Base-by-base conservation (phyloP, 2,888 invertebrate species). In the Sphaerophoria taeniata region DNA sequence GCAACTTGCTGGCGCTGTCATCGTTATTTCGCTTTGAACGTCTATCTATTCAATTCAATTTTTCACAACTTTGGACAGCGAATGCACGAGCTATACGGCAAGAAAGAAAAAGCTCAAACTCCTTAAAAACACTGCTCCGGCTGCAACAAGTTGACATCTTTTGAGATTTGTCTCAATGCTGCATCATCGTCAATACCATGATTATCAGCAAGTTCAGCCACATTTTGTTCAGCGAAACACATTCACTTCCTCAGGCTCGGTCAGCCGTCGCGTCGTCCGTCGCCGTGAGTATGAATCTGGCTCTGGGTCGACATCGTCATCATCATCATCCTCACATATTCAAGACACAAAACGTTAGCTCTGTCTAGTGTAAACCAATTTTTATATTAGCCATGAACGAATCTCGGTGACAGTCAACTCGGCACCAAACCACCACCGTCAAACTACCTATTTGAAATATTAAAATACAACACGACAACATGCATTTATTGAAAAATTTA, bases 391-490 rank as follows among this genome's bases (percentile, higher is more conserved):
- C 75, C 70, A 78, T 74, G 74, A 78, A 58, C 71, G 70, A 78
- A 47, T 67, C 6, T 47, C 63, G 65, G 45, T 51, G 65, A 74
- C 71, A 67, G 74, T 70, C 63, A 53, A 39, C 79, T 31, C 67
- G 71, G 71, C 73, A 63, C 51, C 47, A 49, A 79, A 76, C 24
- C 70, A 47, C 33, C 60, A 61, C 33, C 61, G 31, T 61, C 61
- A 34, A 72, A 63, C 73, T 60, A 72, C 56, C 73, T 60, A 77
- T 85, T 85, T 85, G 76, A 85, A 76, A 81, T 77, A 85, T 85
- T 75, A 81, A 85, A 85, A 85, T 85, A 81, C 85, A 77, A 73
- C 85, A 85, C 85, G 85, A 85, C 81, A 85, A 85, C 76, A 85
- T 85, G 85, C 85, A 85, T 85, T 85, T 73, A 73, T 73, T 85